phyloP scores from a whole-genome alignment of 2,888 invertebrate genomes.

The Hyppa rectilinea region DNA sequence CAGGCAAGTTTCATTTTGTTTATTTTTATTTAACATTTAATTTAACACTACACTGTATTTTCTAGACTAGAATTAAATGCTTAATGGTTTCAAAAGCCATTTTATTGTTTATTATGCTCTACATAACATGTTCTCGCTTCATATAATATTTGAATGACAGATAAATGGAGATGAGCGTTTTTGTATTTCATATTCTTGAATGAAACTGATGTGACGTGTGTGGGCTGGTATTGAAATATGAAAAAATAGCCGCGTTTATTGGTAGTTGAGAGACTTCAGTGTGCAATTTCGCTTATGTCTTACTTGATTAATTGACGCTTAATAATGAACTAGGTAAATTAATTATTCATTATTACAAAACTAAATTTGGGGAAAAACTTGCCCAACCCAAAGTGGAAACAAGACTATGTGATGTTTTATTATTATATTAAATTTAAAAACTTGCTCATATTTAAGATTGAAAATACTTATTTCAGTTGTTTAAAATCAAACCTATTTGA shows the following conservation, averaged over 20 bases:
- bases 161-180: slow-evolving; percentile 27
- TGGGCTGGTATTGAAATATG: slow-evolving; percentile 3
- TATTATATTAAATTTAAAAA: too few species aligned
- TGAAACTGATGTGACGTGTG: slow-evolving; percentile 17
- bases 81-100: slow-evolving; percentile 22
- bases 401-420: too few species aligned
- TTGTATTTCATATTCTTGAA: slow-evolving; percentile 17
- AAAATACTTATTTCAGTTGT: not conserved
- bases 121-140: slow-evolving; percentile 41
- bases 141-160: slow-evolving; percentile 31
- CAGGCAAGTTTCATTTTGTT: too few species aligned
- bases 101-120: slow-evolving; percentile 25
- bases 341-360: too few species aligned
- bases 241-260: not conserved
- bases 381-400: too few species aligned
- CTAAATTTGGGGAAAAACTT: too few species aligned
- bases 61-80: not conserved
- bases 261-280: not conserved
- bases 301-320: too few species aligned
- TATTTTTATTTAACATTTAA: too few species aligned
- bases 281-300: too few species aligned
- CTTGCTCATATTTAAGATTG: not conserved
- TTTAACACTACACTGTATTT: too few species aligned
- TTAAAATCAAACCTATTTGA: not conserved
- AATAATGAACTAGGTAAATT: too few species aligned